phyloP scores from a whole-genome alignment of 1,140 invertebrate species.

The Conus ventricosus region DNA sequence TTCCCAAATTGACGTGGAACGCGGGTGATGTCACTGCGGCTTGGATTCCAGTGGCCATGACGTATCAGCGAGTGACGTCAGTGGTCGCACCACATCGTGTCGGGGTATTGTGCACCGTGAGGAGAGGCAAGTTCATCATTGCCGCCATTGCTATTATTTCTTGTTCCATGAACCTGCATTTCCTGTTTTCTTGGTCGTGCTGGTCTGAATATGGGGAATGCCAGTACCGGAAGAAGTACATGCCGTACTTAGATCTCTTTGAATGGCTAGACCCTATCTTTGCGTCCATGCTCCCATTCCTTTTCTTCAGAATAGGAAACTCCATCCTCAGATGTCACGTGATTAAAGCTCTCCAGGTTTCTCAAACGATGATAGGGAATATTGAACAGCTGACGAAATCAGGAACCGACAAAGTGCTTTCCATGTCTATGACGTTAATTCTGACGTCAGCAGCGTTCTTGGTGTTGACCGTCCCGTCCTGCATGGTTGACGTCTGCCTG shows the following conservation, averaged over 20 bases:
- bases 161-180: neutral
- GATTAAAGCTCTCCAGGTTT: neutral
- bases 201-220: neutral
- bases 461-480: neutral
- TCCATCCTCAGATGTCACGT: neutral
- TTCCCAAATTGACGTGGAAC: neutral
- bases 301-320: neutral
- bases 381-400: neutral
- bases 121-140: neutral
- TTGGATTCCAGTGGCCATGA: constrained; percentile 11
- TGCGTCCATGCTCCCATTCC: neutral
- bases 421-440: neutral
- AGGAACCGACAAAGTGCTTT: neutral
- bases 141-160: neutral
- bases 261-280: neutral
- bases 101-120: neutral
- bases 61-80: constrained; percentile 18
- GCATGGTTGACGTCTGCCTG: neutral
- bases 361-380: neutral
- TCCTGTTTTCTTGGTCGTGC: neutral
- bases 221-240: neutral
- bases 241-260: neutral
- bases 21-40: neutral
- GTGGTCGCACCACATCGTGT: neutral
- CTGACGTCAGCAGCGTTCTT: neutral